phyloP scores from a whole-genome alignment of 2,888 invertebrate genomes.

The Apotomis betuletana region DNA sequence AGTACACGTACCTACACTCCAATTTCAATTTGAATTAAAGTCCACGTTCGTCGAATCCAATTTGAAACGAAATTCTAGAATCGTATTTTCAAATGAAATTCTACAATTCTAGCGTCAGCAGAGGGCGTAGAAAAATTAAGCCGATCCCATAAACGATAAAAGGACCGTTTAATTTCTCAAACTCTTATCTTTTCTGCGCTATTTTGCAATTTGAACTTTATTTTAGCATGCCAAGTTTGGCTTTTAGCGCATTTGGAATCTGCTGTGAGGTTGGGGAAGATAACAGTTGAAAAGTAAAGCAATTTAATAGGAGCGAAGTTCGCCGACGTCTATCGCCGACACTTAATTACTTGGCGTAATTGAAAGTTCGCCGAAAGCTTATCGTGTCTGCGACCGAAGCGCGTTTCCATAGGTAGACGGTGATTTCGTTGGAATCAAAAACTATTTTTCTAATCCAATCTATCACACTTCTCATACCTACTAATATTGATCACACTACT shows the following conservation, averaged over 20 bases:
- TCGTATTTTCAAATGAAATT: constrained; percentile 45
- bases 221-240: constrained; percentile 4
- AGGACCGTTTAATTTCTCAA: constrained; percentile 10
- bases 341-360: constrained; percentile 76
- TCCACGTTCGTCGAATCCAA: constrained; percentile 31
- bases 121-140: constrained; percentile 65
- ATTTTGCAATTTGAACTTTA: constrained; percentile 8
- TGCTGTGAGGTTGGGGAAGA: constrained; percentile 8
- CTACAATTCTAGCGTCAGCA: constrained; percentile 46
- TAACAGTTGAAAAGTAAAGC: constrained; percentile 58
- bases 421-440: background rate
- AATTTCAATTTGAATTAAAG: constrained; percentile 29
- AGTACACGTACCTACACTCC: constrained; percentile 1
- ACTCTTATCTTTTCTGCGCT: constrained; percentile 12
- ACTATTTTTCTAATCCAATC: too few species aligned
- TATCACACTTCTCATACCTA: too few species aligned
- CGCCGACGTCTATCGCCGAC: constrained; percentile 61
- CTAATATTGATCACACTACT: too few species aligned
- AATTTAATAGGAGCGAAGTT: constrained; percentile 73
- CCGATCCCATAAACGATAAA: constrained; percentile 64
- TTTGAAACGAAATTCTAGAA: constrained; percentile 45
- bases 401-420: constrained; percentile 35
- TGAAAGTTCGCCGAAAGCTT: constrained; percentile 67
- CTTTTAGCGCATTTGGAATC: background rate
- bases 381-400: constrained; percentile 57